Evolutionary conservation across 2,888 invertebrate species (phyloP), one percentile per base, ranked within the genome.

Genomic region (Pasiphila rectangulata): DNA sequence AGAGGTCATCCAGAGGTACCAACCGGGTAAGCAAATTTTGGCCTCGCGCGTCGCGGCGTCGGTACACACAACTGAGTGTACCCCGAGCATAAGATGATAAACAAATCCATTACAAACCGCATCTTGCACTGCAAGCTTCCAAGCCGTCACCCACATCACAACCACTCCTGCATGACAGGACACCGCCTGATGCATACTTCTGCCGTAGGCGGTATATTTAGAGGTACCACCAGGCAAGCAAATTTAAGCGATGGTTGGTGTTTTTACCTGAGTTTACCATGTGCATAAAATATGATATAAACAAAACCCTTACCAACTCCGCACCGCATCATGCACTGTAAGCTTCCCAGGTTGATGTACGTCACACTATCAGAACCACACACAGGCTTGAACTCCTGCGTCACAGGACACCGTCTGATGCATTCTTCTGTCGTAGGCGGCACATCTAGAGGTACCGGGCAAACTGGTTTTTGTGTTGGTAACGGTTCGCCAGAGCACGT

Each of bases 311-410:
- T 62, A 89, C 90, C 68, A 44, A 68, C 56, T 27, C 89, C 89
- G 63, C 90, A 90, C 12, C 37, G 46, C 45, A 62, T 65, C 5
- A 85, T 86, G 56, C 89, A 90, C 7, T 63, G 59, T 25, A 90
- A 57, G 13, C 76, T 67, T 12, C 75, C 77, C 4, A 67, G 70
- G 48, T 89, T 90, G 23, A 55, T 59, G 51, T 90, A 90, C 1
- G 80, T 83, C 1, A 75, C 55, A 1, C 72, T 57, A 50, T 90
- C 74, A 9, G 77, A 67, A 1, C 87, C 90, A 52, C 90, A 90
- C 2, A 89, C 80, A 2, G 89, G 89, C 50, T 77, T 82, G 51
- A 79, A 84, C 50, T 81, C 71, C 0, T 72, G 38, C 0, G 84
- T 79, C 20, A 75, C 70, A 0, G 64, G 65, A 50, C 89, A 90